Conservation (phyloP, 2,888 invertebrate genomes). For the Ochlodes sylvanus region DNA sequence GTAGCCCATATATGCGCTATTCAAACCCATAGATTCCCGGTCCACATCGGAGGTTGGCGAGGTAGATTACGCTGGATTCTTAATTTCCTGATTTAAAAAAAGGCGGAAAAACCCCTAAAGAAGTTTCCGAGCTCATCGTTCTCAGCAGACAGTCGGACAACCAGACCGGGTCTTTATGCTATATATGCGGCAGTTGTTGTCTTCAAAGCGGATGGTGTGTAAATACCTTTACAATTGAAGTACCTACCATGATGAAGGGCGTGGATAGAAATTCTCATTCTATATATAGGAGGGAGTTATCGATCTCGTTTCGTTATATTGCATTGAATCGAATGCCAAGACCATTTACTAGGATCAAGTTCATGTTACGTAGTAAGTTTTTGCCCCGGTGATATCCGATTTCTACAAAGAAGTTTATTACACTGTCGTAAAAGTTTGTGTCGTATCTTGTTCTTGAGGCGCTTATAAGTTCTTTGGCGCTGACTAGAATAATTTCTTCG, state of each 20-base stretch:
- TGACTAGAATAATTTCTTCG: too few species aligned
- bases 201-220: conserved; percentile 6
- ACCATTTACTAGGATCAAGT: conserved; percentile 29
- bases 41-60: too few species aligned
- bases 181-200: neutral
- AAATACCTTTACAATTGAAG: conserved; percentile 1
- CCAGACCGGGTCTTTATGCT: too few species aligned
- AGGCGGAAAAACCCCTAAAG: too few species aligned
- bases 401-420: conserved; percentile 11
- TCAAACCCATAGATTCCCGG: too few species aligned
- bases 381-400: conserved; percentile 11
- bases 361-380: conserved; percentile 14
- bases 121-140: too few species aligned
- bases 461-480: too few species aligned
- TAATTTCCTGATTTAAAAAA: too few species aligned
- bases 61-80: too few species aligned
- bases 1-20: too few species aligned
- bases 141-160: too few species aligned
- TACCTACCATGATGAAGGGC: conserved; percentile 27
- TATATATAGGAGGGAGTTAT: conserved; percentile 35
- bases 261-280: conserved; percentile 32
- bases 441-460: neutral
- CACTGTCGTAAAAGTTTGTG: conserved; percentile 23
- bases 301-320: conserved; percentile 27
- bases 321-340: conserved; percentile 33